A percentile compares a stretch with the other conserved stretches of the same genome.
phyloP scores from a whole-genome alignment of 2,888 invertebrate genomes.

The Criorhina ranunculi region DNA sequence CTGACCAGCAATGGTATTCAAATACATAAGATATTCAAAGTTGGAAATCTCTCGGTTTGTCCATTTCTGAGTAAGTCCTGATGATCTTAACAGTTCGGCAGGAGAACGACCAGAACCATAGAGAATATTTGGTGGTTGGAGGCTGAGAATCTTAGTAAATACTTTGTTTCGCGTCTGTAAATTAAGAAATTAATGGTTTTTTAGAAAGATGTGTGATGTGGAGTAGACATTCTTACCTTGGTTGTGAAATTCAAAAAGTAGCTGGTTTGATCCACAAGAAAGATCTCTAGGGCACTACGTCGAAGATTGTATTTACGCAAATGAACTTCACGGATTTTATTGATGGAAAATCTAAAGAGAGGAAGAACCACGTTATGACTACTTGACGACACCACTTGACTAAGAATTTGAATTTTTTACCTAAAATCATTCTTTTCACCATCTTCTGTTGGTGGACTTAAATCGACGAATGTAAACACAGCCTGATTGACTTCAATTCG shows the following conservation, averaged over 20 bases:
- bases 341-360: conserved; percentile 84
- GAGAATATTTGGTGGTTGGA: conserved; percentile 87
- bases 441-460: conserved; percentile 86
- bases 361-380: no score
- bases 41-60: conserved; percentile 89
- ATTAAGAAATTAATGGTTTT: not conserved
- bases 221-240: conserved; percentile 85
- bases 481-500: conserved; percentile 87
- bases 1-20: conserved; percentile 88
- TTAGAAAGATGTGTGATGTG: no score
- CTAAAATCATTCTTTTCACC: conserved; percentile 85
- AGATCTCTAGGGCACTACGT: conserved; percentile 88
- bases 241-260: conserved; percentile 88
- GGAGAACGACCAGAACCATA: conserved; percentile 87
- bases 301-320: conserved; percentile 87
- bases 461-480: conserved; percentile 87
- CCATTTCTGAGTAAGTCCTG: conserved; percentile 87
- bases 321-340: conserved; percentile 87
- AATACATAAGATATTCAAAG: conserved; percentile 91
- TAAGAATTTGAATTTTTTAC: conserved; percentile 77
- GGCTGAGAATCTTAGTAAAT: conserved; percentile 86
- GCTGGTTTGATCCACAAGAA: conserved; percentile 88
- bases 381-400: no score
- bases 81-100: conserved; percentile 86
- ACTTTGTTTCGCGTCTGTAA: conserved; percentile 87